Evolutionary conservation across 2,888 invertebrate genomes (phyloP).

Genomic region (Pammene aurita): DNA sequence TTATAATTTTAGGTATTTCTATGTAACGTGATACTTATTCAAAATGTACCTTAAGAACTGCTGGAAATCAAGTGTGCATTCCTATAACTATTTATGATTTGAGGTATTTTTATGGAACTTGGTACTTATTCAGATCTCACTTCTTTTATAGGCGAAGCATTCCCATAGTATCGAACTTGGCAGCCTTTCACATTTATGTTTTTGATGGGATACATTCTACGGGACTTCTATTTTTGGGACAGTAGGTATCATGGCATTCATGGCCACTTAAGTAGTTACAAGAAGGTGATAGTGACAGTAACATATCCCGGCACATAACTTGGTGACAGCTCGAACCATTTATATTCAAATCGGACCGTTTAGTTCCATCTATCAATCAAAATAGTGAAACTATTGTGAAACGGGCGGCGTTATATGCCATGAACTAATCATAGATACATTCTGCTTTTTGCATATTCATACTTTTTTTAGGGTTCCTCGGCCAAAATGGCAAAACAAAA

Average conservation of each 20-base stretch:
- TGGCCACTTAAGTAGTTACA: constrained; percentile 2
- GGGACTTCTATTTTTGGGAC: too few species aligned
- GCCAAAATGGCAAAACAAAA: neutral
- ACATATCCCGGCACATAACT: constrained; percentile 5
- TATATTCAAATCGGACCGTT: constrained; percentile 29
- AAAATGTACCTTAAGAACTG: too few species aligned
- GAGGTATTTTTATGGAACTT: too few species aligned
- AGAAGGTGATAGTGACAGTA: neutral
- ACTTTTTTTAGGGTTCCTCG: neutral
- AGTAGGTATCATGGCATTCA: neutral
- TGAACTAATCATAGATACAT: constrained; percentile 26
- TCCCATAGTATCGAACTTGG: too few species aligned
- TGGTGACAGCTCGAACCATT: constrained; percentile 24
- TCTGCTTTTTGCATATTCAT: constrained; percentile 8
- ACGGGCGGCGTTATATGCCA: constrained; percentile 7
- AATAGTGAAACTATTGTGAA: constrained; percentile 38
- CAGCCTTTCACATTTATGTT: too few species aligned
- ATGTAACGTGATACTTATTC: too few species aligned
- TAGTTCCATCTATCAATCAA: constrained; percentile 28
- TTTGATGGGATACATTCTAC: too few species aligned
- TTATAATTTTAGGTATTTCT: too few species aligned
- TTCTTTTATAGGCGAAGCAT: too few species aligned
- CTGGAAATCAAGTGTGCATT: too few species aligned
- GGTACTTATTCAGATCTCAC: too few species aligned
- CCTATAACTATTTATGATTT: too few species aligned